A percentile compares a stretch with the other conserved stretches of the same genome.
These are phyloP conservation scores for Acholoe squamosa DNA, from an alignment of 2,888 invertebrate genomes.

Conservation along the genomic window DNA sequence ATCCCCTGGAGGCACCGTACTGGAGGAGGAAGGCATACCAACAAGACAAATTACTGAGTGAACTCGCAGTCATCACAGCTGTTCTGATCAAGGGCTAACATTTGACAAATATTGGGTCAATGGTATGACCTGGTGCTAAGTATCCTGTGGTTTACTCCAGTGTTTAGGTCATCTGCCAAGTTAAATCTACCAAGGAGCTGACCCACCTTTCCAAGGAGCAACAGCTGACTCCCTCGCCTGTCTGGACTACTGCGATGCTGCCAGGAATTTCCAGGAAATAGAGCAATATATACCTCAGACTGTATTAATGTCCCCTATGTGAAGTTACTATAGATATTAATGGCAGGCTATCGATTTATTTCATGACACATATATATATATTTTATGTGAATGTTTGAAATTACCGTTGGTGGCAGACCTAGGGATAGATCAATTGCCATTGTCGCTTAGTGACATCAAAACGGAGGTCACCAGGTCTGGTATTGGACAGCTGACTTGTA, in stretches of 20 bases:
- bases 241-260: neutral
- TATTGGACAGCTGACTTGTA: neutral
- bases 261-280: slow-evolving; percentile 1
- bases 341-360: neutral
- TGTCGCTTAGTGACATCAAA: neutral
- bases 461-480: neutral
- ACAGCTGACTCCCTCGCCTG: neutral
- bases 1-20: slow-evolving; percentile 2
- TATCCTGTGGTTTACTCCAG: neutral
- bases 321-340: neutral
- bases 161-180: neutral
- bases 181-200: neutral
- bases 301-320: neutral
- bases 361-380: neutral
- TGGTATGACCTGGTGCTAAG: neutral
- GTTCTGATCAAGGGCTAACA: neutral
- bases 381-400: neutral
- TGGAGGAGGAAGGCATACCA: too few relatives aligned
- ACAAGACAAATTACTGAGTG: neutral
- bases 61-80: neutral
- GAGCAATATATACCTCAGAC: neutral
- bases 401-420: neutral
- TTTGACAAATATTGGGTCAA: neutral
- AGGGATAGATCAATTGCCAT: neutral
- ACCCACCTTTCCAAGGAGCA: neutral